A percentile compares a stretch with the other conserved stretches of the same genome.
Conservation (phyloP, 2,888 invertebrate genomes). For the Cactoblastis cactorum region DNA sequence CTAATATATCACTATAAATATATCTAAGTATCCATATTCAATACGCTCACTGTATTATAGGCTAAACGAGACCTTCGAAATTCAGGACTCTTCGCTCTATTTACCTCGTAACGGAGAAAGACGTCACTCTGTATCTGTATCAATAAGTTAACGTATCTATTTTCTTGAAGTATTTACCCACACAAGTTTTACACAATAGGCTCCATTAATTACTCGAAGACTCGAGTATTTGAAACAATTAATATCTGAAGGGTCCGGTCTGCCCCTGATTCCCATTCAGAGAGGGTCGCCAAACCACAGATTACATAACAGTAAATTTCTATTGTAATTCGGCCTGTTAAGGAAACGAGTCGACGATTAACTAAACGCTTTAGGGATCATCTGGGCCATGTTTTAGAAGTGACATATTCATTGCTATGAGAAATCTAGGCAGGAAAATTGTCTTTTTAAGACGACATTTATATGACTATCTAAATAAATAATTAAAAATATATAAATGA, state of each 20-base stretch:
- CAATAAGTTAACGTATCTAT: not conserved
- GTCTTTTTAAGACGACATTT: too few species aligned
- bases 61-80: too few species aligned
- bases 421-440: too few species aligned
- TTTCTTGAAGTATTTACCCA: not conserved
- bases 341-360: constrained; percentile 5
- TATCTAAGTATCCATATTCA: too few species aligned
- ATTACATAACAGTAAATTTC: not conserved
- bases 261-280: constrained; percentile 12
- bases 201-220: constrained; percentile 7
- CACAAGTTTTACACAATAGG: constrained; percentile 3
- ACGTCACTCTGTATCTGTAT: too few species aligned
- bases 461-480: too few species aligned
- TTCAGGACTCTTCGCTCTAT: too few species aligned
- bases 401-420: too few species aligned
- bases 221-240: constrained; percentile 14
- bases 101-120: too few species aligned
- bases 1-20: too few species aligned
- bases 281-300: not conserved
- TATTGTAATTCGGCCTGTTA: constrained; percentile 10
- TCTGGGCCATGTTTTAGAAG: constrained; percentile 4
- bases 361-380: constrained; percentile 13
- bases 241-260: constrained; percentile 9
- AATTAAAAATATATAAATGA: too few species aligned
- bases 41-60: too few species aligned